These are phyloP conservation scores for Ploceus nigricollis DNA, from an alignment of 2,113 vertebrate genomes.

Conservation along the genomic window DNA sequence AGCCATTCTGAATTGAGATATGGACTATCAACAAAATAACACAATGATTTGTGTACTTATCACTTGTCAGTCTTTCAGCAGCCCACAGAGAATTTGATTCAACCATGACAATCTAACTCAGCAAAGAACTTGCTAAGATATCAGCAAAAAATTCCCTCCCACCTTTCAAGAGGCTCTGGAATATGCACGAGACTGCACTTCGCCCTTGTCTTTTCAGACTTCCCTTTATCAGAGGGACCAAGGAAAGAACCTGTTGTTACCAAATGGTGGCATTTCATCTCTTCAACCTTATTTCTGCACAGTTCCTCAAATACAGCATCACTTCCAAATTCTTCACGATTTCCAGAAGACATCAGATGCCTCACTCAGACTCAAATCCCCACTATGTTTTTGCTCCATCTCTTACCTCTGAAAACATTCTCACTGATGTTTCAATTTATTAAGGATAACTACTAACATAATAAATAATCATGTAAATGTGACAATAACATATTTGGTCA, in stretches of 20 bases:
- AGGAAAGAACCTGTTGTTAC: neutral
- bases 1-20: neutral
- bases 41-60: neutral
- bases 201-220: neutral
- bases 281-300: neutral
- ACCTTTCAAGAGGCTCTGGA: neutral
- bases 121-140: neutral
- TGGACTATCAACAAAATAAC: neutral
- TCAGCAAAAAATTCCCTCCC: neutral
- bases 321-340: neutral
- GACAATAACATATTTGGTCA: neutral
- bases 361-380: neutral
- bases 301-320: neutral
- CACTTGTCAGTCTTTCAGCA: neutral
- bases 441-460: neutral
- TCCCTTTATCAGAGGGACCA: neutral
- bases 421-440: neutral
- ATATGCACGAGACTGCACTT: neutral
- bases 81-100: neutral
- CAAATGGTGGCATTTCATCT: neutral
- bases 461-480: neutral
- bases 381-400: neutral
- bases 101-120: neutral
- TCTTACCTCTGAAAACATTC: neutral
- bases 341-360: neutral